These are phyloP conservation scores for Aleiodes leptofemur DNA, from an alignment of 2,888 invertebrate genomes.

Conservation along the genomic window DNA sequence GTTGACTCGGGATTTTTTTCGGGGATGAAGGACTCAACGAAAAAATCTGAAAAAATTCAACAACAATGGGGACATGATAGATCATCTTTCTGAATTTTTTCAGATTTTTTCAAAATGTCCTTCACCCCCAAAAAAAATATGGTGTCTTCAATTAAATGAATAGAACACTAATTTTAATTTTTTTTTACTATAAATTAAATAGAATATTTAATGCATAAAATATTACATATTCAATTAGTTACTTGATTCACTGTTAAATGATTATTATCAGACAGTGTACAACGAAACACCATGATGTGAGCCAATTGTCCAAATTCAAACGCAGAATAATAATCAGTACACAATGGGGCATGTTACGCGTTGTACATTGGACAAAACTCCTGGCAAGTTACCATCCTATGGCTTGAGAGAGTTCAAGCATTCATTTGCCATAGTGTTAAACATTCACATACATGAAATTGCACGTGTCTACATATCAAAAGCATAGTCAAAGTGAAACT, in stretches of 20 bases:
- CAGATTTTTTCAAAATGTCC: too few relatives aligned
- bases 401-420: background rate
- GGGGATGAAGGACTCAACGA: too few relatives aligned
- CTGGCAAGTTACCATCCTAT: conserved; percentile 17
- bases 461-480: conserved; percentile 14
- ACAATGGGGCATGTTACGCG: conserved; percentile 38
- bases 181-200: too few relatives aligned
- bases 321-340: conserved; percentile 47
- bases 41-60: too few relatives aligned
- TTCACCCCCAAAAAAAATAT: too few relatives aligned
- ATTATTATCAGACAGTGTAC: conserved; percentile 24
- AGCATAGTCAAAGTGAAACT: conserved; percentile 7
- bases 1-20: too few relatives aligned
- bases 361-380: conserved; percentile 18
- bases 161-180: too few relatives aligned
- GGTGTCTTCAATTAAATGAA: too few relatives aligned
- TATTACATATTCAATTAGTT: background rate
- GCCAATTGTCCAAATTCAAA: conserved; percentile 42
- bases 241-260: conserved; percentile 7
- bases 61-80: too few relatives aligned
- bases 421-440: background rate
- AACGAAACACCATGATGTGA: conserved; percentile 28
- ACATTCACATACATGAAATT: conserved; percentile 10
- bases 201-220: too few relatives aligned
- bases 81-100: too few relatives aligned